Conservation (phyloP, 2,113 vertebrate species). For the Phaethornis superciliosus region DNA sequence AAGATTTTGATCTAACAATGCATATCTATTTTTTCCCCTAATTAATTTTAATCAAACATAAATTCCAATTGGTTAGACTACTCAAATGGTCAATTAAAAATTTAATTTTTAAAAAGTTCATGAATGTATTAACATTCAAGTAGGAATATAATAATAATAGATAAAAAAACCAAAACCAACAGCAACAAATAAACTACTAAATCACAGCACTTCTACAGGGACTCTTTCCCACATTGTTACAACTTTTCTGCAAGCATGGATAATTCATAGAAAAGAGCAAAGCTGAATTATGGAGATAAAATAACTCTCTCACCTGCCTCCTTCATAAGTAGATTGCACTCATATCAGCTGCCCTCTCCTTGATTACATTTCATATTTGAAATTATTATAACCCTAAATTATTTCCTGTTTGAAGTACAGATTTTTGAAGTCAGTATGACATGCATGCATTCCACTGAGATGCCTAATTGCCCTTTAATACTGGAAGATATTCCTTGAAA, state of each 20-base stretch:
- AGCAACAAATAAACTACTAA: not conserved
- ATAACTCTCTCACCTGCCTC: slow-evolving; percentile 16
- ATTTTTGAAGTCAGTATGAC: slow-evolving; percentile 26
- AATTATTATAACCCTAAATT: slow-evolving; percentile 28
- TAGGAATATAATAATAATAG: not conserved
- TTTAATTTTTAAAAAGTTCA: not conserved
- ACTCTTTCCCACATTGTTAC: not conserved
- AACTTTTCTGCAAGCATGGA: not conserved
- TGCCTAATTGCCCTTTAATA: not conserved
- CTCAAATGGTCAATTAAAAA: not conserved
- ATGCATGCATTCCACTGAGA: not conserved
- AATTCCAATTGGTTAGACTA: not conserved
- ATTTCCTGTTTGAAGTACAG: slow-evolving; percentile 37
- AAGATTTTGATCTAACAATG: not conserved
- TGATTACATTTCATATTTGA: slow-evolving; percentile 34
- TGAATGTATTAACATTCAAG: not conserved
- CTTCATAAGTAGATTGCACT: slow-evolving; percentile 5
- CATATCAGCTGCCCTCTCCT: not conserved
- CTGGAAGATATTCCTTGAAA: not conserved
- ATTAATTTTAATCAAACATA: not conserved
- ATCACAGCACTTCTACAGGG: not conserved
- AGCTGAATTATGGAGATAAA: slow-evolving; percentile 9
- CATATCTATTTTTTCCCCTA: not conserved
- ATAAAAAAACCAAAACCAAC: rapidly evolving
- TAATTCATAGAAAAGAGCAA: not conserved